Base-by-base conservation (phyloP, 2,113 vertebrate species). In the Nothocercus julius region DNA sequence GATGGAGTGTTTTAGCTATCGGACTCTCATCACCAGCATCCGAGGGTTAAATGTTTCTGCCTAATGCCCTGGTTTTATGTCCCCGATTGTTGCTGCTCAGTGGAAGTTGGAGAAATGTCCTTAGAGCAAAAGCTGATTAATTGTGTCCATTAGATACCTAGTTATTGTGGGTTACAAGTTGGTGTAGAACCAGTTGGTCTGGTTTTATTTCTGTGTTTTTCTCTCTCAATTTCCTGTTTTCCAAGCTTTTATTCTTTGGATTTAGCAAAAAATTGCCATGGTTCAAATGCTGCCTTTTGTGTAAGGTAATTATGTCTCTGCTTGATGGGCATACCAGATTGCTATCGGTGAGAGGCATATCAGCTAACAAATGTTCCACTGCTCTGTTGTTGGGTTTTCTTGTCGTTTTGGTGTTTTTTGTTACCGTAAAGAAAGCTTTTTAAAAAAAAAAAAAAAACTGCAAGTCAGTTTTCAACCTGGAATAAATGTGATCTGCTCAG, bases 151-250 rank as follows among this genome's bases (percentile, higher is more conserved):
- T 83, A 13, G 54, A 9, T 87, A 66, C 13, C 64, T 87, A 30
- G 92, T 91, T 85, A 67, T 69, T 91, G 82, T 54, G 87, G 61
- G 68, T 87, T 93, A 49, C 63, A 74, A 75, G 72, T 85, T 85
- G 81, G 77, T 54, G 76, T 32, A 83, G 85, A 94, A 93, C 94
- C 90, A 86, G 95, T 92, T 96, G 62, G 54, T 92, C 91, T 54
- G 68, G 85, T 95, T 96, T 95, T 74, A 63, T 87, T 95, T 93
- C 81, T 95, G 12, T 7, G 5, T 24, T 87, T 62, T 94, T 95
- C 44, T 85, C 13, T 84, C 73, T 90, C 62, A 47, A 2, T 94
- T 78, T 87, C 75, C 77, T 59, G 5, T 81, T 93, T 56, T 89
- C 47, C 90, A 70, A 49, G 64, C 53, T 83, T 49, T 69, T 85